Evolutionary conservation across 2,113 vertebrate genomes (phyloP).

Genomic region (Vidua chalybeata): DNA sequence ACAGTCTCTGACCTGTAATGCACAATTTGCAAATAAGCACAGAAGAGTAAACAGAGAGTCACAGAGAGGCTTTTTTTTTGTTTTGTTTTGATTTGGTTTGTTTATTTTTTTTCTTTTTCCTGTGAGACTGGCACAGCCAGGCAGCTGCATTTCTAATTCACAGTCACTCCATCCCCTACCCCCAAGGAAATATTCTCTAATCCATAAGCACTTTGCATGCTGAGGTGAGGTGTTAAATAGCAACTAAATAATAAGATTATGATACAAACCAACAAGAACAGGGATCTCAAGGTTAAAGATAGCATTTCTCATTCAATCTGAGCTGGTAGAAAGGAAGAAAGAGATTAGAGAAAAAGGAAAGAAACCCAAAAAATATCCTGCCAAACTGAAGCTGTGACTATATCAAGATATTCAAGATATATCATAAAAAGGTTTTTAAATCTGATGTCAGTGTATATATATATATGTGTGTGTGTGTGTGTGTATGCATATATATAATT

Average conservation of each 20-base stretch:
- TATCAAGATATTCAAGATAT: not conserved
- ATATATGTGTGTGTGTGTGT: too few species aligned
- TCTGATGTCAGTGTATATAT: not conserved
- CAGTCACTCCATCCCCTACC: not conserved
- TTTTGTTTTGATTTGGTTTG: not conserved
- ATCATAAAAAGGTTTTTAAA: not conserved
- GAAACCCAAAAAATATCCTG: not conserved
- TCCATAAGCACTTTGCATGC: not conserved
- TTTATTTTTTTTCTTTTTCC: not conserved
- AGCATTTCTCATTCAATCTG: not conserved
- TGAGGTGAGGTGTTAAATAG: constrained; percentile 43
- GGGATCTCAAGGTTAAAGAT: constrained; percentile 29
- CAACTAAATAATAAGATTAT: constrained; percentile 41
- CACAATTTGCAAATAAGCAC: not conserved
- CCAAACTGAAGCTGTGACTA: not conserved
- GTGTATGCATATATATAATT: not conserved
- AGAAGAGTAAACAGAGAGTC: not conserved
- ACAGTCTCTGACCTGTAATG: not conserved
- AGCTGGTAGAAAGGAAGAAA: not conserved
- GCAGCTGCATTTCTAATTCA: not conserved
- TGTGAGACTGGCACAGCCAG: not conserved
- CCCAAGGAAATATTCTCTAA: not conserved
- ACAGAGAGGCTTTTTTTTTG: not conserved
- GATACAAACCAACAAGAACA: not conserved
- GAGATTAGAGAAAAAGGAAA: not conserved